phyloP scores from a whole-genome alignment of 1,140 invertebrate species.

The Drosophila athabasca region DNA sequence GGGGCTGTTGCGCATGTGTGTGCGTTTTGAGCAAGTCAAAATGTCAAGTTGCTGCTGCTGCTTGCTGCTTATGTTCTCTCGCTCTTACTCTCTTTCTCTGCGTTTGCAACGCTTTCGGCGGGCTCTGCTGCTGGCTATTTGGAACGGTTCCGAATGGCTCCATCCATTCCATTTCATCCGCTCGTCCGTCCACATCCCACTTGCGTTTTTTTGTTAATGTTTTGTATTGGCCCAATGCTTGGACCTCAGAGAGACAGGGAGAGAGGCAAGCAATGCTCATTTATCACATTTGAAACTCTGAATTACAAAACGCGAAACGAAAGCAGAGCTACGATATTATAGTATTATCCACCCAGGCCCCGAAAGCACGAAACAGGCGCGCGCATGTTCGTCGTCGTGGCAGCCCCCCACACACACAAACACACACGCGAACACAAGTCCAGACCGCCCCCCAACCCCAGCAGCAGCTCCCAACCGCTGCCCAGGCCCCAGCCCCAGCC shows the following conservation, averaged over 20 bases:
- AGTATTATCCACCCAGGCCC: slow-evolving; percentile 61
- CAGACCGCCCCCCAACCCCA: slow-evolving; percentile 3
- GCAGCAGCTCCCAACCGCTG: slow-evolving; percentile 38
- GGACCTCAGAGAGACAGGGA: slow-evolving; percentile 25
- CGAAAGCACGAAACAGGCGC: slow-evolving; percentile 55
- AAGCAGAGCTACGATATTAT: slow-evolving; percentile 62
- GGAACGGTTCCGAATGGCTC: slow-evolving; percentile 61
- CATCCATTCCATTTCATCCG: slow-evolving; percentile 81
- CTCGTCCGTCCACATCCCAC: slow-evolving; percentile 81
- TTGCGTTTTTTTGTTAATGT: slow-evolving; percentile 63
- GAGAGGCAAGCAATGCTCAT: slow-evolving; percentile 36
- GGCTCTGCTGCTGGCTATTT: slow-evolving; percentile 59
- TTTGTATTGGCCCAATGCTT: slow-evolving; percentile 49
- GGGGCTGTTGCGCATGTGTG: slow-evolving; percentile 21
- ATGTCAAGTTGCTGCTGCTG: slow-evolving; percentile 55
- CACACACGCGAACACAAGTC: slow-evolving; percentile 15
- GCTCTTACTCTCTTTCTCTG: slow-evolving; percentile 21
- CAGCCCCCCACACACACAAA: slow-evolving; percentile 34
- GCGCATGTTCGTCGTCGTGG: slow-evolving; percentile 65
- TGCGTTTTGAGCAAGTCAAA: slow-evolving; percentile 46
- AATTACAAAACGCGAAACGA: slow-evolving; percentile 63
- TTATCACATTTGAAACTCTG: slow-evolving; percentile 64
- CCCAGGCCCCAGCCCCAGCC: too few species aligned
- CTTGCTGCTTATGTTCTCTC: slow-evolving; percentile 1
- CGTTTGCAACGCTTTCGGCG: slow-evolving; percentile 49